phyloP scores from a whole-genome alignment of 2,113 vertebrate genomes.

The Perca fluviatilis region DNA sequence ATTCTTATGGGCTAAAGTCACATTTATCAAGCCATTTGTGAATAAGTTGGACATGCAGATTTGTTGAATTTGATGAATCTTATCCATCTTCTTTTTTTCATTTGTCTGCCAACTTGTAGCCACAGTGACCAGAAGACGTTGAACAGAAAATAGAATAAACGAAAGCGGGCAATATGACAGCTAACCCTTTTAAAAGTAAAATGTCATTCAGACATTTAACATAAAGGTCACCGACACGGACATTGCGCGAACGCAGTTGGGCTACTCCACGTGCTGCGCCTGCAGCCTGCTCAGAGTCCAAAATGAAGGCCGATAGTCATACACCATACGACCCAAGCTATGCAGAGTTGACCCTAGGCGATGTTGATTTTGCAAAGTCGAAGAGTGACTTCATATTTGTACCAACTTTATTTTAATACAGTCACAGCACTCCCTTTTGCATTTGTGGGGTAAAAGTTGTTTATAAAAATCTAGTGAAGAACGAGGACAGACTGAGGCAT shows the following conservation, averaged over 20 bases:
- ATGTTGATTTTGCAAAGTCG: not conserved
- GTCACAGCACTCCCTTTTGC: not conserved
- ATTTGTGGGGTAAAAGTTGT: not conserved
- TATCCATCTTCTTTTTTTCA: not conserved
- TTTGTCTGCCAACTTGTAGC: not conserved
- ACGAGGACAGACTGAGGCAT: too few species aligned
- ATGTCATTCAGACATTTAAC: not conserved
- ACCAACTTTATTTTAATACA: not conserved
- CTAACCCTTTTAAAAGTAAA: not conserved
- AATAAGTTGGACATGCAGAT: too few species aligned
- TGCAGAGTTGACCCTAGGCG: too few species aligned
- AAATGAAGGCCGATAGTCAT: not conserved
- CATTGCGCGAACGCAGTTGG: not conserved
- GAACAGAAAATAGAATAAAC: not conserved
- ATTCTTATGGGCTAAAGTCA: too few species aligned
- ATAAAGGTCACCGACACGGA: not conserved
- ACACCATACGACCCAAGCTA: not conserved
- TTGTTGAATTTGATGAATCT: not conserved
- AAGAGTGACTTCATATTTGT: not conserved
- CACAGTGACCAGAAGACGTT: too few species aligned
- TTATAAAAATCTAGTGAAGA: not conserved
- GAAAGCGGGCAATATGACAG: not conserved
- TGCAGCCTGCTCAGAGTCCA: not conserved
- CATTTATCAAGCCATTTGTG: not conserved
- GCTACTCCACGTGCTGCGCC: not conserved